These are phyloP conservation scores for Nephrotoma appendiculata DNA, from an alignment of 2,888 invertebrate genomes.

Conservation along the genomic window DNA sequence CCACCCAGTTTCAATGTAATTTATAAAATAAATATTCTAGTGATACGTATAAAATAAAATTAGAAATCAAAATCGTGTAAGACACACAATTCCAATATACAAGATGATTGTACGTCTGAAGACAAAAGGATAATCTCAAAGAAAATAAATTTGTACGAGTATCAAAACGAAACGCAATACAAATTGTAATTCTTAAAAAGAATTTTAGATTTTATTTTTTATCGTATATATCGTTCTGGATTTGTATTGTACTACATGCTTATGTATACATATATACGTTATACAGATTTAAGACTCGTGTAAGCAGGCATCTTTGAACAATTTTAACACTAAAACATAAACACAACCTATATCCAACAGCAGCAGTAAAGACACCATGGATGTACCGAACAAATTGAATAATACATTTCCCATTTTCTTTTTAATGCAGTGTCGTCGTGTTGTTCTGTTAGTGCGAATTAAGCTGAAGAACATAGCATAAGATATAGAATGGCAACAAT, in stretches of 20 bases:
- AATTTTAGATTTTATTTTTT: not conserved
- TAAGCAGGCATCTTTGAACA: not conserved
- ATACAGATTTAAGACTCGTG: not conserved
- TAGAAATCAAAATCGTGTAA: not conserved
- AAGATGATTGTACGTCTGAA: not conserved
- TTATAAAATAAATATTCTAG: not conserved
- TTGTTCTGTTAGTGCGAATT: not conserved
- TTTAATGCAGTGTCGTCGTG: not conserved
- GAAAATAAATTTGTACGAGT: not conserved
- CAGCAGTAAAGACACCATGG: not conserved
- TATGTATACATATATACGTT: not conserved
- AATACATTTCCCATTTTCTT: not conserved
- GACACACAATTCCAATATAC: not conserved
- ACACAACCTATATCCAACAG: not conserved
- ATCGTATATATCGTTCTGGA: not conserved
- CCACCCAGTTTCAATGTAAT: not conserved
- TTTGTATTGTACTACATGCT: not conserved
- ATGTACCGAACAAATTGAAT: not conserved
- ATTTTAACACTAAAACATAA: not conserved
- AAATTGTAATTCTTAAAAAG: not conserved
- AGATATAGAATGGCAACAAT: not conserved
- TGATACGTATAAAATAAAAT: not conserved
- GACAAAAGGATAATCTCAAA: not conserved
- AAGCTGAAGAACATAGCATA: not conserved
- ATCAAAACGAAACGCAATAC: not conserved